Evolutionary conservation across 2,888 invertebrate genomes (phyloP).

Genomic region (Ernsta delagoae): DNA sequence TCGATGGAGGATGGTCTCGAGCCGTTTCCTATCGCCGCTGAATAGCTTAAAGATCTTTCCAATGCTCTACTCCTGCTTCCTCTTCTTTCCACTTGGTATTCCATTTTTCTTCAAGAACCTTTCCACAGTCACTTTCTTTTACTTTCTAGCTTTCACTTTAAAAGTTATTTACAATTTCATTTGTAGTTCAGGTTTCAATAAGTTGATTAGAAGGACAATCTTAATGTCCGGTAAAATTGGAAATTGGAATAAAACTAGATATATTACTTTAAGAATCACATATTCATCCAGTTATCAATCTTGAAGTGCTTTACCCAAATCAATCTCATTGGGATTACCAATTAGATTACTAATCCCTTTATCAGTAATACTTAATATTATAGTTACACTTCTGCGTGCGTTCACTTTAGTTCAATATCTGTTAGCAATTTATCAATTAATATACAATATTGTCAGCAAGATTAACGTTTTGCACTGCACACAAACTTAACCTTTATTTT

Average conservation of each 20-base stretch:
- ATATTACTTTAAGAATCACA: background rate
- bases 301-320: conserved; percentile 12
- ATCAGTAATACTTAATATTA: background rate
- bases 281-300: conserved; percentile 35
- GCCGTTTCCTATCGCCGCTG: conserved; percentile 72
- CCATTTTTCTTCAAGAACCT: conserved; percentile 25
- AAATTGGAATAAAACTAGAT: background rate
- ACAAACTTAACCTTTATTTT: conserved; percentile 9
- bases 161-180: background rate
- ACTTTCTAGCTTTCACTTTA: too few species aligned
- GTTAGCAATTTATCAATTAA: conserved; percentile 2
- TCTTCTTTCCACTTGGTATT: conserved; percentile 48
- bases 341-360: too few species aligned
- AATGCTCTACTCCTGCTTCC: conserved; percentile 63
- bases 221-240: background rate
- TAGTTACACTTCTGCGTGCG: background rate
- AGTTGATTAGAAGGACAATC: background rate
- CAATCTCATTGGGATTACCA: conserved; percentile 12
- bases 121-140: too few species aligned
- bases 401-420: conserved; percentile 4
- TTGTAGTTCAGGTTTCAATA: background rate
- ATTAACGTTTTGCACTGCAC: background rate
- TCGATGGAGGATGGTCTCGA: conserved; percentile 72
- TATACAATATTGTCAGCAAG: background rate
- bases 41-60: conserved; percentile 76